These are phyloP conservation scores for Gila orcuttii DNA, from an alignment of 2,113 vertebrate genomes.

Conservation along the genomic window DNA sequence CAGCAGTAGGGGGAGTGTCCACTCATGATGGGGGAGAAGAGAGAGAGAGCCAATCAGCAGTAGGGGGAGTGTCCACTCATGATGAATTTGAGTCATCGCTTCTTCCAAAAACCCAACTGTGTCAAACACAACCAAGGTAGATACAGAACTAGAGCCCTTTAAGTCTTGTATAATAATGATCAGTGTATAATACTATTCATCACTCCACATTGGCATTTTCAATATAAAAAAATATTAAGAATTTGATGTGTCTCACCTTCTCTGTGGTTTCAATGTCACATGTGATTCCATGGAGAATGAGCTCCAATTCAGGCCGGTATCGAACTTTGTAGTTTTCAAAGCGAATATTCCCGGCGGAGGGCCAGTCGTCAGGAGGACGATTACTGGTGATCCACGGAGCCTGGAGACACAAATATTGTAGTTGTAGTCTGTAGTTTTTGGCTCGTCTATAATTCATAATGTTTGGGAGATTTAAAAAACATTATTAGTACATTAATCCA, in stretches of 20 bases:
- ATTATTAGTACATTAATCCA: background rate
- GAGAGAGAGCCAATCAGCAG: no score
- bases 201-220: background rate
- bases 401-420: slow-evolving; percentile 64
- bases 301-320: slow-evolving; percentile 90
- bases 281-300: slow-evolving; percentile 87
- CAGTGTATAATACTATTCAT: no score
- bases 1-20: no score
- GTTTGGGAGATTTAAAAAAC: background rate
- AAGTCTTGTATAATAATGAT: no score
- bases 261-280: slow-evolving; percentile 84
- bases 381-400: slow-evolving; percentile 83
- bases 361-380: slow-evolving; percentile 83
- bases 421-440: background rate
- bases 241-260: slow-evolving; percentile 77
- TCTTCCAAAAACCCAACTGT: no score
- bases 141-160: no score
- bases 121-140: no score
- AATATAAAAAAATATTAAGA: no score
- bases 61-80: no score
- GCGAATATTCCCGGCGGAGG: slow-evolving; percentile 80
- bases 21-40: no score
- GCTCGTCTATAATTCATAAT: background rate
- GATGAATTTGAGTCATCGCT: background rate
- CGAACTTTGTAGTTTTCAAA: slow-evolving; percentile 88